Conservation (phyloP, 2,113 vertebrate species). For the Lonchura striata region DNA sequence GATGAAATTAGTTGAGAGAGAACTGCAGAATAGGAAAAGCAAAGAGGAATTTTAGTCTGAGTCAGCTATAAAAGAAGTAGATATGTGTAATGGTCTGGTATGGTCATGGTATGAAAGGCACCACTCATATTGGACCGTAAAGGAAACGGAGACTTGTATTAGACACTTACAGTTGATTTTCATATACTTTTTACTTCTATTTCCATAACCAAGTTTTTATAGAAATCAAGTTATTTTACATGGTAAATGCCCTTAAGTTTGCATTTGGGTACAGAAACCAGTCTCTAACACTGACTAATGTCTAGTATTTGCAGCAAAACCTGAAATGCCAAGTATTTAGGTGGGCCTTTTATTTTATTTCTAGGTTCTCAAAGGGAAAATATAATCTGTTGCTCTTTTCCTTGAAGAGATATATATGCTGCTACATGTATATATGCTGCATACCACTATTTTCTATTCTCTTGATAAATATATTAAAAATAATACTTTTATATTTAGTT, state of each 20-base stretch:
- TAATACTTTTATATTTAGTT: neutral
- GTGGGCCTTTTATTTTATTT: neutral
- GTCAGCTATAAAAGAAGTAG: neutral
- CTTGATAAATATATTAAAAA: neutral
- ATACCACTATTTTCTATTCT: neutral
- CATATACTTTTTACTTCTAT: neutral
- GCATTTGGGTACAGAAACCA: neutral
- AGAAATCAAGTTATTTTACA: neutral
- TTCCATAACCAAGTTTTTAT: neutral
- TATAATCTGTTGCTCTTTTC: neutral
- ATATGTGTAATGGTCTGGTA: neutral
- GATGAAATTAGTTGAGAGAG: neutral
- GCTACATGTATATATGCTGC: neutral
- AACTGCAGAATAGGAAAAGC: neutral
- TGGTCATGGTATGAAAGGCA: neutral
- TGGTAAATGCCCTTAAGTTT: neutral
- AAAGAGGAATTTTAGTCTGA: neutral
- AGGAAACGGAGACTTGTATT: neutral
- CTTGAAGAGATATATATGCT: neutral
- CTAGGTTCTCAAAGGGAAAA: neutral
- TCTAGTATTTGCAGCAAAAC: neutral
- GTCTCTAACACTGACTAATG: neutral
- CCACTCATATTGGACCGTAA: neutral
- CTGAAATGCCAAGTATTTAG: neutral
- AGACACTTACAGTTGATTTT: neutral